Conservation (phyloP, 2,888 invertebrate species). For the Camptogramma bilineatum region DNA sequence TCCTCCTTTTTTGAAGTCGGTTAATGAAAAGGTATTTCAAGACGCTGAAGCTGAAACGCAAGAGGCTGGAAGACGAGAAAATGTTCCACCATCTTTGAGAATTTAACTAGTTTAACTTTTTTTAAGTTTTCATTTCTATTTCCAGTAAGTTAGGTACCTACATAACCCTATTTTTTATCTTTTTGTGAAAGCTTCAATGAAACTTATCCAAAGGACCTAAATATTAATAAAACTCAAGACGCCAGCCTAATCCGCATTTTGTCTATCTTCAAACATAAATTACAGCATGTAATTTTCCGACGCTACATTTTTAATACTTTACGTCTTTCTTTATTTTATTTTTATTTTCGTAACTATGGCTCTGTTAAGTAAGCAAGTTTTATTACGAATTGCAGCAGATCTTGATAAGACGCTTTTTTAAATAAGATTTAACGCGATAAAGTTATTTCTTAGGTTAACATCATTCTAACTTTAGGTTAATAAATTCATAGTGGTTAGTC, state of each 20-base stretch:
- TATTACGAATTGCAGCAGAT: constrained; percentile 19
- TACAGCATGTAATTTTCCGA: background rate
- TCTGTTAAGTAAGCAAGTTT: constrained; percentile 7
- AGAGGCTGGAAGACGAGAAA: too few relatives aligned
- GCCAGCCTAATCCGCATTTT: background rate
- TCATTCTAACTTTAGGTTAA: background rate
- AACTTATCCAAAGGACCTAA: too few relatives aligned
- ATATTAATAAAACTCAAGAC: background rate
- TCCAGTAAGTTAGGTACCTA: too few relatives aligned
- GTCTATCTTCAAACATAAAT: background rate
- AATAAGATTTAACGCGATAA: constrained; percentile 12
- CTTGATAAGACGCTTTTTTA: constrained; percentile 19
- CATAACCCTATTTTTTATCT: too few relatives aligned
- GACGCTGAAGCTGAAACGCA: too few relatives aligned
- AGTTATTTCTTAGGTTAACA: background rate
- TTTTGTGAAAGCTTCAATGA: too few relatives aligned
- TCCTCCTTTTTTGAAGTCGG: too few relatives aligned
- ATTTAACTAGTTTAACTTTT: too few relatives aligned
- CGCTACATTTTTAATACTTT: background rate
- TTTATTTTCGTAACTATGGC: constrained; percentile 10
- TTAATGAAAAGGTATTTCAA: too few relatives aligned
- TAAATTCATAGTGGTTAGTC: too few relatives aligned
- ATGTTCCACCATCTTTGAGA: too few relatives aligned
- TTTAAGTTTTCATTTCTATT: too few relatives aligned
- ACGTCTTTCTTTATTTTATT: constrained; percentile 4